A percentile compares a stretch with the other conserved stretches of the same genome.
Conservation (phyloP, 2,797 vertebrate genomes). For the Borostomias antarcticus region DNA sequence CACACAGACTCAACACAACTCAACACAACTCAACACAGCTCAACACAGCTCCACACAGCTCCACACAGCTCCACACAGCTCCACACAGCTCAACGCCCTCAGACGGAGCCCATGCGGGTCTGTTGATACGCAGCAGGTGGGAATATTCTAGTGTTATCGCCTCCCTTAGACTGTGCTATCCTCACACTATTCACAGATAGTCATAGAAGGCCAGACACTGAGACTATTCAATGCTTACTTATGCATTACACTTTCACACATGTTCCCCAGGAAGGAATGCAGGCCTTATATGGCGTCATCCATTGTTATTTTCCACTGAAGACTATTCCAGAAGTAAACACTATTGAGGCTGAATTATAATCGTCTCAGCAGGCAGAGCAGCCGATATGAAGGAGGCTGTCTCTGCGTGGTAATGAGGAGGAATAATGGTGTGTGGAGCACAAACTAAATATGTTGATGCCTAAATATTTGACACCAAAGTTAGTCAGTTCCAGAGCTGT, state of each 20-base stretch:
- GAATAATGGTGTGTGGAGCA: not conserved
- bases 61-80: not conserved
- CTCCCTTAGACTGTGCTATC: too few relatives aligned
- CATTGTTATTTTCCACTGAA: conserved; percentile 11
- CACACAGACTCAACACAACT: too few relatives aligned
- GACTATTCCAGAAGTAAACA: conserved; percentile 3
- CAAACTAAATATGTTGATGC: conserved; percentile 7
- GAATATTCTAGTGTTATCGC: conserved; percentile 15
- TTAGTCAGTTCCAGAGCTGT: conserved; percentile 36
- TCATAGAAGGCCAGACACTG: conserved; percentile 25
- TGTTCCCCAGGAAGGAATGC: not conserved
- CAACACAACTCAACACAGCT: too few relatives aligned
- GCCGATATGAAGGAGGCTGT: not conserved
- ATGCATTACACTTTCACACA: not conserved
- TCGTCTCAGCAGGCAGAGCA: not conserved
- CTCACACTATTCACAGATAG: conserved; percentile 32
- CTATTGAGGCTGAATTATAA: conserved; percentile 29
- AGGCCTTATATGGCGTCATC: not conserved
- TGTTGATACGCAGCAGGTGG: conserved; percentile 19
- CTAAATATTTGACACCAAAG: conserved; percentile 17
- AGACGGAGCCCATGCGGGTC: not conserved
- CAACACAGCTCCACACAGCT: conserved; percentile 14
- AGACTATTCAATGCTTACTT: not conserved
- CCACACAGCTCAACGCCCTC: not conserved
- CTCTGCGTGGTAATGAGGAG: not conserved